phyloP scores from a whole-genome alignment of 2,113 vertebrate species.

The Pteronura brasiliensis region DNA sequence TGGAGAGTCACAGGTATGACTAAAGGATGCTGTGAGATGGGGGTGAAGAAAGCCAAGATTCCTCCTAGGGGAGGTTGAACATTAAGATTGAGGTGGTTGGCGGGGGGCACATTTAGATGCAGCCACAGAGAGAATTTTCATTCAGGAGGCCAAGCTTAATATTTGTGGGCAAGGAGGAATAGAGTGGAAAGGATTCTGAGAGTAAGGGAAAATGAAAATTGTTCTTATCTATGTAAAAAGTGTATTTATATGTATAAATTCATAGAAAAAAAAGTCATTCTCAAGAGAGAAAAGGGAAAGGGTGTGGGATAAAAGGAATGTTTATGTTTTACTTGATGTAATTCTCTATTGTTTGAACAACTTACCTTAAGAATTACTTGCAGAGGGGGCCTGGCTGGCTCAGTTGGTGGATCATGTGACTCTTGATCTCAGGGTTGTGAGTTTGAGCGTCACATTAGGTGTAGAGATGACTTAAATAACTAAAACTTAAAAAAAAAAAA shows the following conservation, averaged over 20 bases:
- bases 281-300: too few relatives aligned
- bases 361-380: too few relatives aligned
- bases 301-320: too few relatives aligned
- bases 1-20: conserved; percentile 94
- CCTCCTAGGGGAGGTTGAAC: background rate
- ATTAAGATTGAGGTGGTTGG: background rate
- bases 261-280: background rate
- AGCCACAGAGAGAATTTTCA: background rate
- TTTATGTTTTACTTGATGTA: too few relatives aligned
- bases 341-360: too few relatives aligned
- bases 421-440: background rate
- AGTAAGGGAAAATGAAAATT: conserved; percentile 14
- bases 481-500: background rate
- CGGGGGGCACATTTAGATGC: background rate
- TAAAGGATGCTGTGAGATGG: background rate
- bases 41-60: background rate
- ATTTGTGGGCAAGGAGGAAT: background rate
- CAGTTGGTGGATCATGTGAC: background rate
- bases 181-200: background rate
- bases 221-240: conserved; percentile 19
- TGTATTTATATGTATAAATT: background rate
- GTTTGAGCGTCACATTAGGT: too few relatives aligned
- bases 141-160: background rate
- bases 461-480: background rate
- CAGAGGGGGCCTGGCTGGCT: background rate